Conservation (phyloP, 2,888 invertebrate species). For the Caenorhabditis macrosperma region DNA sequence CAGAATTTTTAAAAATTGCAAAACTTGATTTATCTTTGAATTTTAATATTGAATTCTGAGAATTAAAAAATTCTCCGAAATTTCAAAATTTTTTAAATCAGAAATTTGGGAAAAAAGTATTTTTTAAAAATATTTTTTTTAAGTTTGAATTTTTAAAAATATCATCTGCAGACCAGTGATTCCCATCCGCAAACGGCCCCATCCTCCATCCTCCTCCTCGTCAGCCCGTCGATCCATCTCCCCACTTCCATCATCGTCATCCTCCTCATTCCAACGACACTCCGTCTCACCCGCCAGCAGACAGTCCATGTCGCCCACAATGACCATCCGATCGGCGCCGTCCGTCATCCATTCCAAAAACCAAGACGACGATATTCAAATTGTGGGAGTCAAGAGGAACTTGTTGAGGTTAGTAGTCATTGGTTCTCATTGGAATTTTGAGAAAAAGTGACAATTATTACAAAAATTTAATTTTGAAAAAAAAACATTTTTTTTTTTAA, state of each 20-base stretch:
- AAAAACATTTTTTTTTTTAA: no score
- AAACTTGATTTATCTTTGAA: no score
- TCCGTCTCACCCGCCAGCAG: constrained; percentile 13
- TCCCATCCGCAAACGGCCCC: background rate
- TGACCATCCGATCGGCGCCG: constrained; percentile 24
- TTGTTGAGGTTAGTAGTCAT: background rate
- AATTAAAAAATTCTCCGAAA: no score
- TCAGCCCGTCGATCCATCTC: background rate
- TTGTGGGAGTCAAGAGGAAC: background rate
- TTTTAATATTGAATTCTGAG: no score
- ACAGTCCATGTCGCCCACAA: constrained; percentile 13
- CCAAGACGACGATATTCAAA: constrained; percentile 14
- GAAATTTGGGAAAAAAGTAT: no score
- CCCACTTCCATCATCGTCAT: background rate
- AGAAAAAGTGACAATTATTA: background rate
- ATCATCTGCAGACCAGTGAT: no score
- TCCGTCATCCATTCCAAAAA: constrained; percentile 3
- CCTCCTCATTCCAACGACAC: background rate
- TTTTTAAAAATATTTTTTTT: no score
- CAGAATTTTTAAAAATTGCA: no score
- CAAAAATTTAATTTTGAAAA: no score
- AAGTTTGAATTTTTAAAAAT: no score
- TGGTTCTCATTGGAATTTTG: background rate
- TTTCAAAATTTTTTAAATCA: no score
- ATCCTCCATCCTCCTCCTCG: background rate